These are phyloP conservation scores for Toxotes lorentzi DNA, from an alignment of 2,797 vertebrate species.

Conservation along the genomic window DNA sequence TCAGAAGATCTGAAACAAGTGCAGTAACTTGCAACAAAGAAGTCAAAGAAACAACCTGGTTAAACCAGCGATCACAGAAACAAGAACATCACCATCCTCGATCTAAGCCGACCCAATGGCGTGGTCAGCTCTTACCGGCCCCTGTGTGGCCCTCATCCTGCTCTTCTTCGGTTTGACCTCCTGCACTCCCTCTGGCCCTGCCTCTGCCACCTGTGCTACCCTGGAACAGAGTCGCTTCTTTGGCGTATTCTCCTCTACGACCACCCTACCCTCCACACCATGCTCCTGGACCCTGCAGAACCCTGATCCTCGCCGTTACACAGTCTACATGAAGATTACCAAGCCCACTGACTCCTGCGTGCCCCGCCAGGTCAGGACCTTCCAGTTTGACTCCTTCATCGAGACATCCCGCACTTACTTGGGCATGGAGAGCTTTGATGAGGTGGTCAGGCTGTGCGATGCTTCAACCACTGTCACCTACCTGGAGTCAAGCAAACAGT, in stretches of 20 bases:
- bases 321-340: slow-evolving; percentile 97
- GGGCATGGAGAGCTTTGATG: slow-evolving; percentile 98
- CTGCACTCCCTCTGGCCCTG: slow-evolving; percentile 86
- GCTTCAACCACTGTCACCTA: slow-evolving; percentile 92
- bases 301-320: slow-evolving; percentile 97
- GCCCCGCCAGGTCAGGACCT: slow-evolving; percentile 92
- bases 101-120: slow-evolving; percentile 78
- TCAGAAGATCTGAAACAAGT: slow-evolving; percentile 67
- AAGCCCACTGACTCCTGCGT: slow-evolving; percentile 88
- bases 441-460: slow-evolving; percentile 95
- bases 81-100: slow-evolving; percentile 42
- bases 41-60: slow-evolving; percentile 52
- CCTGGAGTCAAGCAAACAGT: slow-evolving; percentile 97
- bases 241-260: slow-evolving; percentile 93
- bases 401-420: slow-evolving; percentile 97
- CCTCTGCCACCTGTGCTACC: slow-evolving; percentile 91
- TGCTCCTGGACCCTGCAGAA: slow-evolving; percentile 99
- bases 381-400: slow-evolving; percentile 98
- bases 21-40: slow-evolving; percentile 75
- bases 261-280: slow-evolving; percentile 87
- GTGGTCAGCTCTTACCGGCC: slow-evolving; percentile 71
- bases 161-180: slow-evolving; percentile 86
- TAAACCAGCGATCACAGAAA: slow-evolving; percentile 43
- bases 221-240: slow-evolving; percentile 98
- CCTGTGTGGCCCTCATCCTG: slow-evolving; percentile 81